Conservation (phyloP, 2,888 invertebrate species). For the Lithophane socia region DNA sequence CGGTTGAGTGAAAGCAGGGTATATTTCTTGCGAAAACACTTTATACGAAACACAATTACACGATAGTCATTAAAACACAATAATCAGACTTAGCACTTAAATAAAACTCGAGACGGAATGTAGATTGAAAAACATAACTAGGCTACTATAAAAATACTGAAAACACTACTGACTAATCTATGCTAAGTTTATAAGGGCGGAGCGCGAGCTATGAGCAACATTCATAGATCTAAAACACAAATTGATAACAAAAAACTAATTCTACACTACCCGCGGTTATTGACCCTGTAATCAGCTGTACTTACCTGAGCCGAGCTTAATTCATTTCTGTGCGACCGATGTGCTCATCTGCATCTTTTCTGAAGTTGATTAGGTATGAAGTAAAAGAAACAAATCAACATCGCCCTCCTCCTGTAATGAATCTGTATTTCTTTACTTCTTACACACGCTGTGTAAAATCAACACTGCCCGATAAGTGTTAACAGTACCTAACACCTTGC, state of each 20-base stretch:
- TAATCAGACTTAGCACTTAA: no score
- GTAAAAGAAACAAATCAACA: neutral
- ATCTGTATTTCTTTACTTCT: neutral
- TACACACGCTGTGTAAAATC: neutral
- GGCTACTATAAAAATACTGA: no score
- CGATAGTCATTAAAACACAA: no score
- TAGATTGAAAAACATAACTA: no score
- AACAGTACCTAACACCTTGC: neutral
- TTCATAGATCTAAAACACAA: neutral
- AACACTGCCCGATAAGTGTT: neutral
- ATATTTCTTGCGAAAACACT: no score
- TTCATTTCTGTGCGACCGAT: neutral
- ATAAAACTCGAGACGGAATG: no score
- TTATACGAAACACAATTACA: no score
- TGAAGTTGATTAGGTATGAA: neutral
- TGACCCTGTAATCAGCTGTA: neutral
- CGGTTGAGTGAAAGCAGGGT: no score
- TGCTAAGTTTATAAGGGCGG: no score
- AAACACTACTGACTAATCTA: no score
- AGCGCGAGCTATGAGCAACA: no score
- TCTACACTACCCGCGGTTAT: neutral
- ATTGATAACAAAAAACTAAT: neutral
- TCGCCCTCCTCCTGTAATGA: neutral
- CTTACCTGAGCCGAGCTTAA: neutral
- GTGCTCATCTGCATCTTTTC: neutral